Evolutionary conservation across 2,888 invertebrate genomes (phyloP), one percentile per base, ranked within the genome.

Genomic region (Emmelina monodactyla): DNA sequence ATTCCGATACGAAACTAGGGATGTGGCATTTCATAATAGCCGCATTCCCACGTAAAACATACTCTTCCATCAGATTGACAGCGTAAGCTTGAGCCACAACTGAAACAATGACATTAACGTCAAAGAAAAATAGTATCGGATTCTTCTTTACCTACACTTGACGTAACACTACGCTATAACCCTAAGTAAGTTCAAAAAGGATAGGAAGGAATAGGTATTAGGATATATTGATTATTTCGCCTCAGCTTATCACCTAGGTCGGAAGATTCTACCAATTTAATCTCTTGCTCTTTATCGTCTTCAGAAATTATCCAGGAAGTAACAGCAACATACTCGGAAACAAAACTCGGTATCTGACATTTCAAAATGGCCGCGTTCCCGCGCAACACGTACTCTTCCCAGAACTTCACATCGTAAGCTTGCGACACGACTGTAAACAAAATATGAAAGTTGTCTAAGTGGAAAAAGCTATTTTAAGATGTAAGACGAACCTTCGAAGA

Each of bases 11-110:
- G 82, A 94, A 94, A 81, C 92, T 92, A 55, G 94, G 93, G 70
- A 94, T 92, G 80, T 92, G 92, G 82, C 94, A 94, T 85, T 94
- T 93, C 66, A 94, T 83, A 70, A 94, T 89, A 56, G 92, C 94
- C 53, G 92, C 89, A 80, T 94, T 94, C 57, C 93, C 93, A 67
- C 89, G 87, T 55, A 94, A 84, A 51, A 94, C 92, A 76, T 93
- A 92, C 78, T 94, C 93, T 69, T 93, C 93, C 91, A 93, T 91
- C 58, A 94, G 88, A 84, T 93, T 93, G 56, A 92, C 89, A 62
- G 88, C 88, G 81, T 93, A 94, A 50, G 86, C 85, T 85, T 94
- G 94, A 60, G 91, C 88, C 60, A 94, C 93, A 75, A 93, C 94
- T 94, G 88, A 70, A 87, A 88, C 68, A 71, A 73, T 30, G 22